Base-by-base conservation (phyloP, 2,113 vertebrate species). In the Tinamus guttatus region DNA sequence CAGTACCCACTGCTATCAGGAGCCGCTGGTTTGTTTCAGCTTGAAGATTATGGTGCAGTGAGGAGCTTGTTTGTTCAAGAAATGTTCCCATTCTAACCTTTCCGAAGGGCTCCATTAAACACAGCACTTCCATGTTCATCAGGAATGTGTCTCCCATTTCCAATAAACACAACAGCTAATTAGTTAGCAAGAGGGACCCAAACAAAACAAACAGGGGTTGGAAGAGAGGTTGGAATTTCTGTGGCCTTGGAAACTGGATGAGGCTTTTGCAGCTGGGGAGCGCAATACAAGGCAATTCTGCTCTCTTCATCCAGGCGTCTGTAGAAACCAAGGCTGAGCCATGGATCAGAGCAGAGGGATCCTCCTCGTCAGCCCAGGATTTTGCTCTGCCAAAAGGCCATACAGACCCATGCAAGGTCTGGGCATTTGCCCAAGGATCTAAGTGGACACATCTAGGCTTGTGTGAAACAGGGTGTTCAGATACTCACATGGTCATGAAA, bases 91-190 rank as follows among this genome's bases (percentile, higher is more conserved):
- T 41, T 86, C 76, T 22, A 51, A 45, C 58, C 87, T 68, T 40
- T 69, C 79, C 1, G 7, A 63, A 47, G 64, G 70, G 75, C 90
- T 83, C 79, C 67, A 12, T 77, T 87, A 85, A 94, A 70, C 73
- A 52, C 85, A 65, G 92, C 0, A 0, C 86, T 95, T 84, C 92
- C 73, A 79, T 4, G 24, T 64, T 43, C 0, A 0, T 74, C 90
- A 89, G 80, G 92, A 95, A 94, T 75, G 92, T 19, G 49, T 69
- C 93, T 96, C 90, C 40, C 52, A 76, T 79, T 92, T 95, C 96
- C 90, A 94, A 87, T 76, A 92, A 96, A 89, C 88, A 89, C 88
- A 94, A 32, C 54, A 41, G 74, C 80, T 89, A 81, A 94, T 95
- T 90, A 85, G 83, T 43, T 63, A 62, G 63, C 74, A 62, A 81